Evolutionary conservation across 2,888 invertebrate genomes (phyloP).

Genomic region (Saturnia pavonia): DNA sequence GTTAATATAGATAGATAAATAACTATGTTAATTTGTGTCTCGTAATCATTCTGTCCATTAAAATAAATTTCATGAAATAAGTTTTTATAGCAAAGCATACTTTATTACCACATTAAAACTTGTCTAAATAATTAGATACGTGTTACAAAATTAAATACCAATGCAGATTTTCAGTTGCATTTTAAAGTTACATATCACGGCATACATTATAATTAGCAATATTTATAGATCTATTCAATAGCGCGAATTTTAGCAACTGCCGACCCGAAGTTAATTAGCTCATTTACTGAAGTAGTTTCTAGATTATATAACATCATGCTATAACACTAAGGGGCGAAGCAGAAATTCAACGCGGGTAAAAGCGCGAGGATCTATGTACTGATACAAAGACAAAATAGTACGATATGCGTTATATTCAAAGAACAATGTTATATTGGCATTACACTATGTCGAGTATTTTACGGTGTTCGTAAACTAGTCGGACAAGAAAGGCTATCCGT

Average conservation of each 20-base stretch:
- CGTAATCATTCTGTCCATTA: neutral
- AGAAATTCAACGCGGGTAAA: too few relatives aligned
- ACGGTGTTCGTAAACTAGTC: too few relatives aligned
- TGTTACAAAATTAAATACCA: neutral
- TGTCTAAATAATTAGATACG: neutral
- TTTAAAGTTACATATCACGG: neutral
- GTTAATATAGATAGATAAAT: neutral
- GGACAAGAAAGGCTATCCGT: too few relatives aligned
- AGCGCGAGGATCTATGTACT: too few relatives aligned
- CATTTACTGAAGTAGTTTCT: too few relatives aligned
- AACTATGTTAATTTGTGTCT: neutral
- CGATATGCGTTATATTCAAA: too few relatives aligned
- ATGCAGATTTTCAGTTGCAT: neutral
- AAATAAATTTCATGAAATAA: neutral
- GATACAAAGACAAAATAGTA: too few relatives aligned
- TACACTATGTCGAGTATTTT: too few relatives aligned
- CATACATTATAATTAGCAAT: neutral
- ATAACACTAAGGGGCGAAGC: too few relatives aligned
- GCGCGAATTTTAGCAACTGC: neutral
- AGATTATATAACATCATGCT: too few relatives aligned
- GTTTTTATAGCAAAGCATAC: neutral
- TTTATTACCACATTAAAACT: neutral
- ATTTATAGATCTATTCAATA: neutral
- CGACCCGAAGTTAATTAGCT: too few relatives aligned
- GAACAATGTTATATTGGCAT: too few relatives aligned